Evolutionary conservation across 2,888 invertebrate species (phyloP), one percentile per base, ranked within the genome.

Genomic region (Ligdia adustata): DNA sequence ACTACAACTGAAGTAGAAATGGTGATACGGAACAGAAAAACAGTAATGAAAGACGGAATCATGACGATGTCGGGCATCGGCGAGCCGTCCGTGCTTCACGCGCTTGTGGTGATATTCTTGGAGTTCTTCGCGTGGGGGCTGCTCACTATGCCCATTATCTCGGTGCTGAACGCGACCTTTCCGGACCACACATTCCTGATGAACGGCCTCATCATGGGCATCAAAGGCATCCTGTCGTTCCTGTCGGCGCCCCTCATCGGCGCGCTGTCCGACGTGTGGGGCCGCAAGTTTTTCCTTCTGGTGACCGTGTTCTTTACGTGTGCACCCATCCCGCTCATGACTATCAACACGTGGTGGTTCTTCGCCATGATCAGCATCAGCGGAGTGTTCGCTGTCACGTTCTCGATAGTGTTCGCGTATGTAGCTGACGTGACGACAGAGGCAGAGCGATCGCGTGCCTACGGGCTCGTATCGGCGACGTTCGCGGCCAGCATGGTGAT

Each of bases 101-200:
- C 99, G 55, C 91, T 99, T 82, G 96, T 99, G 79, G 98, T 99
- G 75, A 99, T 99, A 90, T 99, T 99, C 92, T 92, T 99, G 88
- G 99, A 99, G 91, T 99, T 99, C 91, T 99, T 99, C 91, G 98
- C 99, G 63, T 99, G 99, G 99, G 99, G 99, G 41, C 93, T 99
- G 62, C 93, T 99, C 60, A 99, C 99, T 57, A 97, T 98, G 93
- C 99, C 99, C 49, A 96, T 99, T 75, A 99, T 99, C 79, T 90
- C 93, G 64, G 97, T 97, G 69, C 92, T 99, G 62, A 99, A 99
- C 87, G 96, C 95, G 69, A 99, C 99, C 49, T 99, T 99, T 91
- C 99, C 99, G 59, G 96, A 98, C 84, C 99, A 99, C 86, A 99
- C 99, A 75, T 99, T 99, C 91, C 92, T 99, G 51, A 99, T 99